These are phyloP conservation scores for Indicator indicator DNA, from an alignment of 2,113 vertebrate genomes.

Conservation along the genomic window DNA sequence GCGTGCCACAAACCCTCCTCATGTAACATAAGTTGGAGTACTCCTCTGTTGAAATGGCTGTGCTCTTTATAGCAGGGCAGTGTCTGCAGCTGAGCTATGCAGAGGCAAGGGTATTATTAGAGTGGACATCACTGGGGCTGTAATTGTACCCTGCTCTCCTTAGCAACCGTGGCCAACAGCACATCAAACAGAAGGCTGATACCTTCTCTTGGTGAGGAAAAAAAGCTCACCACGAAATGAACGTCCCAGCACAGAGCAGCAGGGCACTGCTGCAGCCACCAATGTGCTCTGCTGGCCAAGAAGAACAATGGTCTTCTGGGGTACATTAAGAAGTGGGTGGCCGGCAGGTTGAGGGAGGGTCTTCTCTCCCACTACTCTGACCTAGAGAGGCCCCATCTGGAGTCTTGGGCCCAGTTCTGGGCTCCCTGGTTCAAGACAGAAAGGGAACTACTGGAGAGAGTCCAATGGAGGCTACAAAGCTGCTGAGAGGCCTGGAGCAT, in stretches of 20 bases:
- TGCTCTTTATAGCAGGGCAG: conserved; percentile 81
- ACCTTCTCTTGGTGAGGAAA: conserved; percentile 64
- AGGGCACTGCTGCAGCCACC: background rate
- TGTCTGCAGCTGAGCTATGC: conserved; percentile 81
- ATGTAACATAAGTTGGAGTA: conserved; percentile 75
- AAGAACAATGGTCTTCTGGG: background rate
- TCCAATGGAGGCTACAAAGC: no score
- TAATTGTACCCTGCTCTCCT: conserved; percentile 78
- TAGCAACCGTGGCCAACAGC: conserved; percentile 79
- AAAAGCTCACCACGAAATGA: background rate
- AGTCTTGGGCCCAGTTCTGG: no score
- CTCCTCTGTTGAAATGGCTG: conserved; percentile 67
- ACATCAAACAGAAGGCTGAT: conserved; percentile 82
- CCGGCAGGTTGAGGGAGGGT: background rate
- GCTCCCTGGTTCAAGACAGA: no score
- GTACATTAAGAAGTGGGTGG: background rate
- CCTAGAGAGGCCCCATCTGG: no score
- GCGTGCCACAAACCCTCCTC: conserved; percentile 21
- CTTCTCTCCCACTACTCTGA: background rate
- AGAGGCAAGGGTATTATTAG: conserved; percentile 83
- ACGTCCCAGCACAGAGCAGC: background rate
- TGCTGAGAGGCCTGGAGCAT: no score
- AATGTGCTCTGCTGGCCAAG: background rate
- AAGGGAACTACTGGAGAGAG: no score
- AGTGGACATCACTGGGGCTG: conserved; percentile 77